phyloP scores from a whole-genome alignment of 2,888 invertebrate genomes.

The Lasioglossum calceatum region DNA sequence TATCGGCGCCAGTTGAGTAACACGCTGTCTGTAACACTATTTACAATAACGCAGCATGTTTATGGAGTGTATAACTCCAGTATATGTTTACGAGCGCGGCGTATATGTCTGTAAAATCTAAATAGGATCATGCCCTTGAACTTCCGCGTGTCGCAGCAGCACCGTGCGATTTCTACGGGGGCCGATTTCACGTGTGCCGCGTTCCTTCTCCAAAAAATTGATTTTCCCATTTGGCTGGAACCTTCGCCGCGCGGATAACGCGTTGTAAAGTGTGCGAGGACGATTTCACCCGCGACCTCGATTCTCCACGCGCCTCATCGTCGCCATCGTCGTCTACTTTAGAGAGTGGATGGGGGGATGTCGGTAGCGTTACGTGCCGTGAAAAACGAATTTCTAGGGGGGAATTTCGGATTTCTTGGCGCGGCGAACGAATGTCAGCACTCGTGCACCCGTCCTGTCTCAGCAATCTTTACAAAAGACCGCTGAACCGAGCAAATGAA shows the following conservation, averaged over 20 bases:
- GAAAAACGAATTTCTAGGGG: constrained; percentile 69
- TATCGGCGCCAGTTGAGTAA: background rate
- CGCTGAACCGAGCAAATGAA: constrained; percentile 21
- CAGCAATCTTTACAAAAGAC: constrained; percentile 39
- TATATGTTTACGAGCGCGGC: constrained; percentile 12
- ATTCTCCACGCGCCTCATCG: constrained; percentile 65
- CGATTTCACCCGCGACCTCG: constrained; percentile 67
- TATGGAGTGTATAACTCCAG: background rate
- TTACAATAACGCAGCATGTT: background rate
- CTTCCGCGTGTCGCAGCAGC: background rate
- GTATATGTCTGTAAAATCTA: constrained; percentile 13
- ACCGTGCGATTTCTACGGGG: background rate
- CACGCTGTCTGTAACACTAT: background rate
- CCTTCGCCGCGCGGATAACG: constrained; percentile 47
- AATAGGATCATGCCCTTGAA: constrained; percentile 51
- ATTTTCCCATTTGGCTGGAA: constrained; percentile 49
- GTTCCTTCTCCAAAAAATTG: constrained; percentile 44
- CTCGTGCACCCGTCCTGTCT: constrained; percentile 31
- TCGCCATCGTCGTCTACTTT: constrained; percentile 60
- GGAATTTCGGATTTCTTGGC: constrained; percentile 72
- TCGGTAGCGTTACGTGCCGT: constrained; percentile 66
- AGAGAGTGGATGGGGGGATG: constrained; percentile 54
- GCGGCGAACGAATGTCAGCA: constrained; percentile 66
- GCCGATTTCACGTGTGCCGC: constrained; percentile 15
- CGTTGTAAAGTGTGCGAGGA: constrained; percentile 67